These are phyloP conservation scores for Diacarnus erythraeanus DNA, from an alignment of 37 sponge, comb jelly and placozoan genomes.

Conservation along the genomic window DNA sequence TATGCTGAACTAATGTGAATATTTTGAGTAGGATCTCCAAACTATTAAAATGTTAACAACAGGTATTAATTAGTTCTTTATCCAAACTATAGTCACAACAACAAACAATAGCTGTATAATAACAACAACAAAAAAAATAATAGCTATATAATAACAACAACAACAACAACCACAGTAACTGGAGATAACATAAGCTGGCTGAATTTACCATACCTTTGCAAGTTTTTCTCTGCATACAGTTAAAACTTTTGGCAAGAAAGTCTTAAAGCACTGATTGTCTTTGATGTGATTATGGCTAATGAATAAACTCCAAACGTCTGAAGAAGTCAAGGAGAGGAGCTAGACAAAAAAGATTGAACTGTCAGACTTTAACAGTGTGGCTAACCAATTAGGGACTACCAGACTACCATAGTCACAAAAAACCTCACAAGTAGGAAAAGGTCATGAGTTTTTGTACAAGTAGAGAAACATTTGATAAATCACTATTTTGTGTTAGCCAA, in stretches of 20 bases:
- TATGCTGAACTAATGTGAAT: constrained; percentile 18
- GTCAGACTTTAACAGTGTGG: too few relatives aligned
- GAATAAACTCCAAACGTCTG: constrained; percentile 35
- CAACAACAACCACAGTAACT: too few relatives aligned
- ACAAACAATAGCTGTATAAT: background rate
- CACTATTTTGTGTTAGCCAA: too few relatives aligned
- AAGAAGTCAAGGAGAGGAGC: constrained; percentile 30
- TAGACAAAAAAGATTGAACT: constrained; percentile 1
- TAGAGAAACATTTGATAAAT: too few relatives aligned
- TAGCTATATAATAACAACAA: too few relatives aligned
- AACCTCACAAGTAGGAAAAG: too few relatives aligned
- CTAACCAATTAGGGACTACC: too few relatives aligned
- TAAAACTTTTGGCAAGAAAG: constrained; percentile 31
- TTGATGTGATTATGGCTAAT: constrained; percentile 36
- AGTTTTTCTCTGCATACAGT: constrained; percentile 21
- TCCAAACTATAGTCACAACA: background rate
- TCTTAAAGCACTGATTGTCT: constrained; percentile 17
- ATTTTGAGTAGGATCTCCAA: constrained; percentile 42
- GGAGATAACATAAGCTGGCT: too few relatives aligned
- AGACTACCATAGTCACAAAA: too few relatives aligned
- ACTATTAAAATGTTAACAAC: background rate
- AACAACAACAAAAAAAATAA: background rate
- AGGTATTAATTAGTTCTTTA: background rate
- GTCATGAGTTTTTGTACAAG: too few relatives aligned
- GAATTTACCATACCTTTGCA: constrained; percentile 13